These are phyloP conservation scores for Peromyscus aztecus DNA, from an alignment of 2,797 vertebrate species.

Conservation along the genomic window DNA sequence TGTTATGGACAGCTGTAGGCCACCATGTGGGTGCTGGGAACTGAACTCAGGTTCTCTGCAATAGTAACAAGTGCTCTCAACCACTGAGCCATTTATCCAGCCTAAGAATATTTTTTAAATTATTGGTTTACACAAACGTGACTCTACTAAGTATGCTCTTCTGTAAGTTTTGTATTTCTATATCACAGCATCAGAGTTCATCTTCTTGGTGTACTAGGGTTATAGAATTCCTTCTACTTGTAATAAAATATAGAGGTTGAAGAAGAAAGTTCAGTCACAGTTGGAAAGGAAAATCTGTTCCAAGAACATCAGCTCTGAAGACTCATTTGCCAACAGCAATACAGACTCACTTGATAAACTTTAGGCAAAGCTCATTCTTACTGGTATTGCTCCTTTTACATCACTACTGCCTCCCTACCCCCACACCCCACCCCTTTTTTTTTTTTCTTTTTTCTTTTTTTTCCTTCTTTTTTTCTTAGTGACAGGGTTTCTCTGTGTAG, in stretches of 20 bases:
- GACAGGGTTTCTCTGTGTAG: background rate
- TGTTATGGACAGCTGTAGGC: background rate
- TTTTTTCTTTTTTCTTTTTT: too few species aligned
- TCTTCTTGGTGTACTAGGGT: background rate
- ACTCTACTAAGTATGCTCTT: background rate
- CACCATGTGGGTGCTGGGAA: background rate
- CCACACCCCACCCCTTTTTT: too few species aligned
- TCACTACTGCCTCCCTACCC: background rate
- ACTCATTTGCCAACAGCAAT: background rate
- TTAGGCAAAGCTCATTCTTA: slow-evolving; percentile 23
- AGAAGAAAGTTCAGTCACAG: slow-evolving; percentile 1
- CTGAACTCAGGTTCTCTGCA: background rate
- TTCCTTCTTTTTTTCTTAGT: too few species aligned
- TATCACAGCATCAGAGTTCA: slow-evolving; percentile 1
- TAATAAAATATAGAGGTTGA: slow-evolving; percentile 63
- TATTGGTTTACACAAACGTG: background rate
- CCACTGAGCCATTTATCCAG: background rate
- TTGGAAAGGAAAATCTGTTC: slow-evolving; percentile 39
- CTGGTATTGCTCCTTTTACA: background rate
- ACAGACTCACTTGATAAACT: slow-evolving; percentile 51
- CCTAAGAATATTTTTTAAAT: background rate
- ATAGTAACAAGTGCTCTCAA: background rate
- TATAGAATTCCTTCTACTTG: slow-evolving; percentile 33
- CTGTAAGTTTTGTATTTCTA: slow-evolving; percentile 20
- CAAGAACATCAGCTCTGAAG: slow-evolving; percentile 63